A percentile compares a stretch with the other conserved stretches of the same genome.
Conservation (phyloP, 2,888 invertebrate species). For the Stenodera caucasica region DNA sequence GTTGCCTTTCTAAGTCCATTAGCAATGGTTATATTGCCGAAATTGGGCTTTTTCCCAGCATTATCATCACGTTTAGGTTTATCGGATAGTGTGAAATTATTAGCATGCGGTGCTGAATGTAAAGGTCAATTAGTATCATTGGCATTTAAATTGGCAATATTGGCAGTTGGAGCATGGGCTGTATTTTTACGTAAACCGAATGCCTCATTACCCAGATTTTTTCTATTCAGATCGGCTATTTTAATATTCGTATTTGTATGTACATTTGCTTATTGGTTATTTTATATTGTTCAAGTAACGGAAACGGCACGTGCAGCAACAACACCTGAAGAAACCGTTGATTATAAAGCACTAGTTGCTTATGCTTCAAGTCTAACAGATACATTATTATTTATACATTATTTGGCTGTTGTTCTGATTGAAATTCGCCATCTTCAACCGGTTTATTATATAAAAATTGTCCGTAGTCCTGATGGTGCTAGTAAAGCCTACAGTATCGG, state of each 20-base stretch:
- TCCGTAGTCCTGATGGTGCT: slow-evolving; percentile 94
- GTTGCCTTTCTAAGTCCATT: slow-evolving; percentile 89
- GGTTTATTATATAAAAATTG: slow-evolving; percentile 85
- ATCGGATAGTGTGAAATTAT: slow-evolving; percentile 68
- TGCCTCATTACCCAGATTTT: slow-evolving; percentile 89
- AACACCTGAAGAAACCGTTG: slow-evolving; percentile 76
- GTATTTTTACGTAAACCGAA: slow-evolving; percentile 83
- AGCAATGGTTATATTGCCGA: slow-evolving; percentile 93
- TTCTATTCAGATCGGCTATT: slow-evolving; percentile 87
- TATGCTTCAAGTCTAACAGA: slow-evolving; percentile 93
- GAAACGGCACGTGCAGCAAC: slow-evolving; percentile 79
- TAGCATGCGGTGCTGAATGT: slow-evolving; percentile 91
- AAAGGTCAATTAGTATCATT: slow-evolving; percentile 91
- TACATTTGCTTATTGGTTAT: slow-evolving; percentile 97
- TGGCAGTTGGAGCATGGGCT: slow-evolving; percentile 91
- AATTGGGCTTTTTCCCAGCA: slow-evolving; percentile 82
- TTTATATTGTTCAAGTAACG: slow-evolving; percentile 91
- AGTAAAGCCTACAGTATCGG: slow-evolving; percentile 86
- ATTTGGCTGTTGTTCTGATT: slow-evolving; percentile 88
- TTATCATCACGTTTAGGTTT: slow-evolving; percentile 68
- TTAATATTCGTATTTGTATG: slow-evolving; percentile 86
- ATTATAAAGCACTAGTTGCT: slow-evolving; percentile 86
- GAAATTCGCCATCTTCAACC: slow-evolving; percentile 92
- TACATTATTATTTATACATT: slow-evolving; percentile 92
- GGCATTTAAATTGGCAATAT: slow-evolving; percentile 85